These are phyloP conservation scores for Solenodon paradoxus DNA, from an alignment of 2,113 vertebrate genomes.

Conservation along the genomic window DNA sequence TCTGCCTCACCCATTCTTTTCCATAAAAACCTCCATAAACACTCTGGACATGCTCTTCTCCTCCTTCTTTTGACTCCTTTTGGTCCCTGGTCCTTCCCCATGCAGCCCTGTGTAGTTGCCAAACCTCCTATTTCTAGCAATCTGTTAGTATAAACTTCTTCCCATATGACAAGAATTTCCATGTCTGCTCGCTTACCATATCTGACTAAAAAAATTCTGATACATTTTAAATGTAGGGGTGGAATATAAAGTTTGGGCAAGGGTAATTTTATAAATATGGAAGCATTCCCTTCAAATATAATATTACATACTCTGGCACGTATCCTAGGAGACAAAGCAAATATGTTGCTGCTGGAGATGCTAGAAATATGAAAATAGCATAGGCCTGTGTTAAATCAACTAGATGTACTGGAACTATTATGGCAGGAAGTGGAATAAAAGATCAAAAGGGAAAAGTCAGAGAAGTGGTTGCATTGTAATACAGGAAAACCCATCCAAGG, in stretches of 20 bases:
- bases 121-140: neutral
- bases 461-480: neutral
- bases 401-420: neutral
- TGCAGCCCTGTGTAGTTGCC: accelerated
- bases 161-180: neutral
- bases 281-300: neutral
- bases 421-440: neutral
- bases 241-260: neutral
- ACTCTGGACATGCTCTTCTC: neutral
- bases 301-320: neutral
- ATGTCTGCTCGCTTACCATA: neutral
- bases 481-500: neutral
- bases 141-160: neutral
- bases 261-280: neutral
- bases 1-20: neutral
- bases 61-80: neutral
- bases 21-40: neutral
- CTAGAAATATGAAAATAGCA: neutral
- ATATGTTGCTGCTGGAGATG: neutral
- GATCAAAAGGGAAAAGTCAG: neutral
- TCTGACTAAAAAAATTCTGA: neutral
- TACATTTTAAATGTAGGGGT: neutral
- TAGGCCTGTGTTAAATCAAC: neutral
- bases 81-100: neutral
- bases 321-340: neutral